A percentile compares a stretch with the other conserved stretches of the same genome.
These are phyloP conservation scores for Chionomys nivalis DNA, from an alignment of 2,113 vertebrate genomes.

Conservation along the genomic window DNA sequence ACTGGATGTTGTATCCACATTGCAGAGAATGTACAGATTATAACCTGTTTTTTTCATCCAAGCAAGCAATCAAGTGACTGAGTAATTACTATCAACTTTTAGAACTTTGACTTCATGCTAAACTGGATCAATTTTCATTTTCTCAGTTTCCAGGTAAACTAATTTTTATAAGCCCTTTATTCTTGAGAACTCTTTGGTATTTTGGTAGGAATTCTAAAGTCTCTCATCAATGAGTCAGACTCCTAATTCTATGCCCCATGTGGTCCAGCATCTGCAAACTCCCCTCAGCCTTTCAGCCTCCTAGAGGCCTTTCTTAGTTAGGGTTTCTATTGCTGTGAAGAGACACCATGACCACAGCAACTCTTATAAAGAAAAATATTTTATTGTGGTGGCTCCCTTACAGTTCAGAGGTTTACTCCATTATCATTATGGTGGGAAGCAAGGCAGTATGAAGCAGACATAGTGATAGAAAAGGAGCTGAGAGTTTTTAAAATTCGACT, in stretches of 20 bases:
- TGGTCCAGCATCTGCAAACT: not conserved
- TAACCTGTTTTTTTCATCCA: not conserved
- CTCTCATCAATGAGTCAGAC: not conserved
- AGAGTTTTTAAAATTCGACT: not conserved
- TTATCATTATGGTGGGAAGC: not conserved
- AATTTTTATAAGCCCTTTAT: not conserved
- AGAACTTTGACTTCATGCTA: slow-evolving; percentile 21
- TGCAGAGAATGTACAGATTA: not conserved
- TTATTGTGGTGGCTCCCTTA: not conserved
- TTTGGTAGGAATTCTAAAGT: not conserved
- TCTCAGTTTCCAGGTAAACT: not conserved
- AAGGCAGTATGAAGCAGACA: not conserved
- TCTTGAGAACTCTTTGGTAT: not conserved
- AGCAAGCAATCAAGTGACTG: not conserved
- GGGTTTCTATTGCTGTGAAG: not conserved
- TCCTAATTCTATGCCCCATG: not conserved
- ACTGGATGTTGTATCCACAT: not conserved
- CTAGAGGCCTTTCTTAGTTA: not conserved
- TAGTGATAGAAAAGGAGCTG: not conserved
- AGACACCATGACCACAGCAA: not conserved
- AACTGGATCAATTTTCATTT: slow-evolving; percentile 36
- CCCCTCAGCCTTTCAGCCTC: not conserved
- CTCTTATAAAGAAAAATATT: not conserved
- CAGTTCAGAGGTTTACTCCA: not conserved
- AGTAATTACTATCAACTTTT: slow-evolving; percentile 12